A percentile compares a stretch with the other conserved stretches of the same genome.
Evolutionary conservation across 2,888 invertebrate species (phyloP).

Genomic region (Tetranychus truncatus): DNA sequence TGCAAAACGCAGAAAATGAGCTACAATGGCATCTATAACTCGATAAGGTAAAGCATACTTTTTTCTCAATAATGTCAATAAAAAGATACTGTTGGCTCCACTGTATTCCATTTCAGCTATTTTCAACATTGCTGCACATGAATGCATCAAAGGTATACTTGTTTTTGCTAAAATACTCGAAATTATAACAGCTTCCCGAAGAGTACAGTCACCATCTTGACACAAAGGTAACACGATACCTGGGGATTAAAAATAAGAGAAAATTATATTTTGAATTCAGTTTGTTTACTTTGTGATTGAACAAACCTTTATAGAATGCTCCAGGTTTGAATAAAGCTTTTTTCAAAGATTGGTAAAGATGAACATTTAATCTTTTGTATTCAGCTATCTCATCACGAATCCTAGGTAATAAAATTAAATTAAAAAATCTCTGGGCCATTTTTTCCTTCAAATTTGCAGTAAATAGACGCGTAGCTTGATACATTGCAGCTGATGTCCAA

Average conservation of each 20-base stretch:
- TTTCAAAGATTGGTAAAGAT: conserved; percentile 67
- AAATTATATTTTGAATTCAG: background rate
- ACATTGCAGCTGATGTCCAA: conserved; percentile 96
- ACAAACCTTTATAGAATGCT: conserved; percentile 68
- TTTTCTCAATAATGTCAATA: conserved; percentile 82
- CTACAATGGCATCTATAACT: conserved; percentile 81
- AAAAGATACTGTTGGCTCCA: conserved; percentile 84
- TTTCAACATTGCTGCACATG: conserved; percentile 79
- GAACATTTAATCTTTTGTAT: conserved; percentile 84
- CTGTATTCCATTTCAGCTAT: conserved; percentile 94
- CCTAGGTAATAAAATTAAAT: conserved; percentile 68
- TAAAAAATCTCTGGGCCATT: conserved; percentile 89
- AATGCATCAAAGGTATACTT: conserved; percentile 83
- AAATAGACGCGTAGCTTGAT: conserved; percentile 83
- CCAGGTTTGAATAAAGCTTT: conserved; percentile 90
- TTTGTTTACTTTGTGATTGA: background rate
- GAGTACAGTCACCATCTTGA: conserved; percentile 52
- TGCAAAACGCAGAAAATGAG: conserved; percentile 78
- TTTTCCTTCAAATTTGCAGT: conserved; percentile 87
- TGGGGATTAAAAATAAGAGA: background rate
- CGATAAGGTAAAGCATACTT: conserved; percentile 90
- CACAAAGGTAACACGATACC: conserved; percentile 48
- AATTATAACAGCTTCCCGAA: conserved; percentile 85
- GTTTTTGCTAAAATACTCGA: conserved; percentile 75
- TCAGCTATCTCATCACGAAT: conserved; percentile 86